Evolutionary conservation across 2,888 invertebrate genomes (phyloP).

Genomic region (Drosophila cognata): DNA sequence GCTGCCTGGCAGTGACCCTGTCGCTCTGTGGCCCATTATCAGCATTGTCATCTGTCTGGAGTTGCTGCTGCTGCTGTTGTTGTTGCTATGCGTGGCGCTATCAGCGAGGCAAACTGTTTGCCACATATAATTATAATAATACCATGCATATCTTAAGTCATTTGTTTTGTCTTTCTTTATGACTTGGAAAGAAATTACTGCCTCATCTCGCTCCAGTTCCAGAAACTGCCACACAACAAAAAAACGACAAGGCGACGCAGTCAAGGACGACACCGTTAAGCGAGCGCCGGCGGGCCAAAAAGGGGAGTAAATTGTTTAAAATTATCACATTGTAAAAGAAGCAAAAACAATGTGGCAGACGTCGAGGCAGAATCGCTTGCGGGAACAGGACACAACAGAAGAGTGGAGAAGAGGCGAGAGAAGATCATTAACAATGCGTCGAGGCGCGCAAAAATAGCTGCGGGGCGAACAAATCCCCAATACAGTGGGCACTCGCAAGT

Average conservation of each 20-base stretch:
- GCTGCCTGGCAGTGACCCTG: slow-evolving; percentile 39
- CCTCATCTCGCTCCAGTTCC: slow-evolving; percentile 49
- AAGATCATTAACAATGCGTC: slow-evolving; percentile 50
- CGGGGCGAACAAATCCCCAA: slow-evolving; percentile 71
- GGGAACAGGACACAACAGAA: not conserved
- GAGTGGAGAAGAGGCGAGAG: slow-evolving; percentile 3
- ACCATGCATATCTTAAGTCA: slow-evolving; percentile 57
- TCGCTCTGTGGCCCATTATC: slow-evolving; percentile 49
- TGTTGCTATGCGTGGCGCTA: slow-evolving; percentile 33
- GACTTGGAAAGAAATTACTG: slow-evolving; percentile 53
- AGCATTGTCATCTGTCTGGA: slow-evolving; percentile 57
- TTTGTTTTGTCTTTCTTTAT: slow-evolving; percentile 23
- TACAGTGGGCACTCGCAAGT: slow-evolving; percentile 1
- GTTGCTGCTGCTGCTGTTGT: slow-evolving; percentile 16
- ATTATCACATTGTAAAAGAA: slow-evolving; percentile 76
- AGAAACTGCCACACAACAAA: slow-evolving; percentile 38
- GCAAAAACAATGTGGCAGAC: slow-evolving; percentile 27
- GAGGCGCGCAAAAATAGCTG: slow-evolving; percentile 58
- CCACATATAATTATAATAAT: slow-evolving; percentile 73
- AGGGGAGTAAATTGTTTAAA: slow-evolving; percentile 74
- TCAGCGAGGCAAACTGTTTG: slow-evolving; percentile 34
- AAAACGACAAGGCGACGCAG: slow-evolving; percentile 17
- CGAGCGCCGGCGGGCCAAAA: slow-evolving; percentile 35
- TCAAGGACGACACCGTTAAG: slow-evolving; percentile 76
- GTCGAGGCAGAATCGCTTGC: slow-evolving; percentile 8